Base-by-base conservation (phyloP, 2,888 invertebrate species). In the Brenthis hecate region DNA sequence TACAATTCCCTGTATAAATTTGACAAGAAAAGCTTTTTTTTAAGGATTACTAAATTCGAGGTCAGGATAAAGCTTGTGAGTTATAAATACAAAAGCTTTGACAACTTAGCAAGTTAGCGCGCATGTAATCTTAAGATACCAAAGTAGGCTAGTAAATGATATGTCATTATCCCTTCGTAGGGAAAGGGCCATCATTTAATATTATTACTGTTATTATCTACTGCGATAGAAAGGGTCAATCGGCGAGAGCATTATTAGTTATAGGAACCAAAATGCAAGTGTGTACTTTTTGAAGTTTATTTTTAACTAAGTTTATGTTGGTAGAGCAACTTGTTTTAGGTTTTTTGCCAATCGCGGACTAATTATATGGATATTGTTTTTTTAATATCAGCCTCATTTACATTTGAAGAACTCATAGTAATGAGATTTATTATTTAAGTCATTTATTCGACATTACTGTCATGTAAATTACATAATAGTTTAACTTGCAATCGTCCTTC, bases 161-260 rank as follows among this genome's bases (percentile, higher is more conserved):
- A 61, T 47, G 62, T 71, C 70, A 71, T 73, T 73, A 73, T 73
- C 72, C 73, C 73, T 73, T 69, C 66, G 60, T 36, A 28, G 62
- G 60, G 55, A 54, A 63, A 53, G 68, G 55, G 57, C 53, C 66
- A 65, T 70, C 66, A 66, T 71, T 65, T 69, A 64, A 68, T 71
- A 64, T 69, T 62, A 71, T 71, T 71, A 69, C 65, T 58, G 56
- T 62, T 66, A 66, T 69, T 57, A 64, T 68, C 61, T 48, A 60
- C 36, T 67, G 66, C n/a, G 50, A 61, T 56, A 66, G 53, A 63
- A 68, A 32, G 63, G 58, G 47, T 67, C 62, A 61, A 66, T 67
- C 57, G 62, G 56, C 51, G 51, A 36, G 48, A 50, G 32, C n/a
- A 64, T 54, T 54, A 16, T 62, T 54, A 53, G 51, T 62, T 43